A percentile compares a stretch with the other conserved stretches of the same genome.
phyloP scores from a whole-genome alignment of 2,113 vertebrate genomes.

The Bos taurus region ARS-UCD2.0 NC_037332.1:3272001-3272500 shows the following conservation, averaged over 20 bases:
- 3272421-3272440: background rate
- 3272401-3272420: background rate
- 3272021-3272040: background rate
- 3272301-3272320: background rate
- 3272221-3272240: background rate
- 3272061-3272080: slow-evolving; percentile 66
- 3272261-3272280: too few relatives aligned
- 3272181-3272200: slow-evolving; percentile 51
- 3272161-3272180: slow-evolving; percentile 54
- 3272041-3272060: background rate
- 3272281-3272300: background rate
- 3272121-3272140: slow-evolving; percentile 63
- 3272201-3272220: slow-evolving; percentile 49
- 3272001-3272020: background rate
- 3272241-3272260: background rate
- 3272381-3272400: background rate
- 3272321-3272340: background rate
- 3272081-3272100: slow-evolving; percentile 55
- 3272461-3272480: background rate
- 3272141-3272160: slow-evolving; percentile 62
- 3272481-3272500: background rate
- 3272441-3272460: background rate
- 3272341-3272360: background rate
- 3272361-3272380: background rate
- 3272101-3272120: slow-evolving; percentile 38